Evolutionary conservation across 2,888 invertebrate genomes (phyloP), one percentile per base, ranked within the genome.

Genomic region (Epinotia nisella): DNA sequence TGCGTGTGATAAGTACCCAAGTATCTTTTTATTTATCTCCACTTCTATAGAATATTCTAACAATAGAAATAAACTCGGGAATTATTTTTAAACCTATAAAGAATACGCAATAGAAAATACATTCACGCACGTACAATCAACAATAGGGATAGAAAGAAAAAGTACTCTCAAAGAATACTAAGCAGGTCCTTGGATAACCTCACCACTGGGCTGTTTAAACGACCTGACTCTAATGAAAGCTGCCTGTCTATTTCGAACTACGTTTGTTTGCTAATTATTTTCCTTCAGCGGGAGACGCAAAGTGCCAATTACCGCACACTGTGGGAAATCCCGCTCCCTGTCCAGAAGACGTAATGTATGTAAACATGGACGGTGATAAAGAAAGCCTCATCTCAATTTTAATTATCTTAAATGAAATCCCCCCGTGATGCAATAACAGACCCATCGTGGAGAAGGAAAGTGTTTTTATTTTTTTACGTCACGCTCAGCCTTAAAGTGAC

Each of bases 111-210:
- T 65, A 65, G 17, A 71, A 71, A 59, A 51, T 70, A 58, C 64
- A 55, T 64, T 64, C 64, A 58, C 71, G 65, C 65, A 71, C 71
- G 64, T 53, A 71, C 56, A 49, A 17, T 49, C 70, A 58, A 70
- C 70, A 70, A 59, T 49, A 58, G 39, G 45, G 29, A 59, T 24
- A 51, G n/a, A 65, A 70, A 65, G 58, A 65, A 70, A 49, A 17
- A 49, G 24, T 41, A 21, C 59, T 58, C 51, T 39, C 58, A 2
- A 2, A 9, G 71, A 71, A 71, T 71, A 65, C 65, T 71, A 65
- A 71, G n/a, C 51, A 65, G 49, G 24, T 17, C 15, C 29, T 58
- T 45, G 56, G 19, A 19, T 70, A 45, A 56, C 39, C 64, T 58
- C n/a, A 45, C 53, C n/a, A 45, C 53, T 15, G 7, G 29, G 65